Conservation (phyloP, 2,797 vertebrate genomes). For the Falco peregrinus region DNA sequence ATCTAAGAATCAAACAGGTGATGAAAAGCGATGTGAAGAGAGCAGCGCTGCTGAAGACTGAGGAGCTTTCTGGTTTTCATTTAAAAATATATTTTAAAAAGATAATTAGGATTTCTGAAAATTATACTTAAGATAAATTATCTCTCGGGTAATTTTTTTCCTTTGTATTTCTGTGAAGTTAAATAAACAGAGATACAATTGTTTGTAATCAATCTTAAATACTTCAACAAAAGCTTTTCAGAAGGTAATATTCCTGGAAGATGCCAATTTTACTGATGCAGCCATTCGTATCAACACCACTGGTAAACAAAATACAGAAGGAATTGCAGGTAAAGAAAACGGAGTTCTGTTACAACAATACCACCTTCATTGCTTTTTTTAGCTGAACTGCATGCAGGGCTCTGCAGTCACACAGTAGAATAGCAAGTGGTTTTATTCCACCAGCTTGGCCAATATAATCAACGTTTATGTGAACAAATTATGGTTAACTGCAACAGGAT, state of each 20-base stretch:
- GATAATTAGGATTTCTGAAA: neutral
- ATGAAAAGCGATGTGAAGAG: neutral
- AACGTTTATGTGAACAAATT: conserved; percentile 29
- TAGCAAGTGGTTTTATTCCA: neutral
- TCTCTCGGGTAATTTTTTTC: neutral
- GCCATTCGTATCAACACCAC: accelerated
- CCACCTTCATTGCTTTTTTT: neutral
- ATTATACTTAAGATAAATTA: neutral
- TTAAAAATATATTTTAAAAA: neutral
- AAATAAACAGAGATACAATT: neutral
- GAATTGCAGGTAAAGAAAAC: neutral
- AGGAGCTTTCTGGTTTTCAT: neutral
- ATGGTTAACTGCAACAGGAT: neutral
- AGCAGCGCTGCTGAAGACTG: neutral
- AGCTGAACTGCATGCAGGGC: neutral
- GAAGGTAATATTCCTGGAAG: neutral
- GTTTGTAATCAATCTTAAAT: neutral
- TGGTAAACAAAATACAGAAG: neutral
- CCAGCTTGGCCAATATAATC: conserved; percentile 1
- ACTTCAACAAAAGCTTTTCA: neutral
- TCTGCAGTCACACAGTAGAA: accelerated
- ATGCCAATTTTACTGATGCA: neutral
- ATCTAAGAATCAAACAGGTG: neutral
- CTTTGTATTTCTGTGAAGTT: neutral
- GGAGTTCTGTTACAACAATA: neutral